These are phyloP conservation scores for Leucopsar rothschildi DNA, from an alignment of 2,113 vertebrate genomes.

Conservation along the genomic window DNA sequence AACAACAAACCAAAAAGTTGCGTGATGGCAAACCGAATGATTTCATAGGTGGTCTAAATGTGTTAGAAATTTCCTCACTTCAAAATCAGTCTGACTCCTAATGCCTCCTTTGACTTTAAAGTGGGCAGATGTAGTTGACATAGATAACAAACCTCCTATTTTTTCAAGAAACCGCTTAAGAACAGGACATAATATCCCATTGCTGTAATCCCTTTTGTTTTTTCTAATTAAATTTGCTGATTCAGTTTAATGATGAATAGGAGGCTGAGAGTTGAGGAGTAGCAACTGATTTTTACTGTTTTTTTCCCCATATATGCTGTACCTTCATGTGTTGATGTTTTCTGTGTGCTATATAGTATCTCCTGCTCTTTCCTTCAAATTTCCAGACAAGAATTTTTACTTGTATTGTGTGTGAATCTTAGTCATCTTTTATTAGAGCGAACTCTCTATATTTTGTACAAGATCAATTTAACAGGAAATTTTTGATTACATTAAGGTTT, in stretches of 20 bases:
- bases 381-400: not conserved
- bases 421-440: not conserved
- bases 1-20: not conserved
- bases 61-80: not conserved
- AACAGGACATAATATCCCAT: not conserved
- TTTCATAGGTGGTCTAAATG: not conserved
- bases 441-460: not conserved
- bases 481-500: not conserved
- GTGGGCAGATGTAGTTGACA: not conserved
- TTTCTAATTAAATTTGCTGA: not conserved
- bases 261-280: not conserved
- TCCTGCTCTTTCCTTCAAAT: not conserved
- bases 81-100: not conserved
- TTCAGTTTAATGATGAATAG: not conserved
- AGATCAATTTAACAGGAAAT: not conserved
- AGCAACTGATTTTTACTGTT: not conserved
- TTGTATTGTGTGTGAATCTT: not conserved
- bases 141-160: not conserved
- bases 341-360: not conserved
- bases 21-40: rapidly evolving
- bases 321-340: not conserved
- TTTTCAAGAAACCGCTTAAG: not conserved
- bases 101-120: not conserved
- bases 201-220: not conserved
- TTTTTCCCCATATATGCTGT: not conserved